A percentile compares a stretch with the other conserved stretches of the same genome.
phyloP scores from a whole-genome alignment of 2,113 vertebrate species.

The Willisornis vidua region DNA sequence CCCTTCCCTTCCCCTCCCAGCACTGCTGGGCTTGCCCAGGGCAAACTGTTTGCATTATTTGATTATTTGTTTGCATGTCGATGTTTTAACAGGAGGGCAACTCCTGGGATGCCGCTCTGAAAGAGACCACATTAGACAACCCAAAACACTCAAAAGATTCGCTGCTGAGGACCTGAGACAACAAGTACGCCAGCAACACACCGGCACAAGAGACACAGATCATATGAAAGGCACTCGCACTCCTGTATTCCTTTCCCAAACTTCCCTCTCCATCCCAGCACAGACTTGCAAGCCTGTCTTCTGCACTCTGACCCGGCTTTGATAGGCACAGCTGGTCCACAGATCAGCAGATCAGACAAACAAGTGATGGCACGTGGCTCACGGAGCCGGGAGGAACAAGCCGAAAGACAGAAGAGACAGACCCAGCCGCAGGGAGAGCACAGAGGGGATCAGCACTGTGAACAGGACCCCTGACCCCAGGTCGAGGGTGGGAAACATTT shows the following conservation, averaged over 20 bases:
- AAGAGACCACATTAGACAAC: background rate
- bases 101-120: background rate
- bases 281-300: background rate
- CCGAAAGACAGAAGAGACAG: background rate
- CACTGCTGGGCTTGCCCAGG: background rate
- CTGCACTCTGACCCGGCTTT: background rate
- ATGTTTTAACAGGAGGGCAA: background rate
- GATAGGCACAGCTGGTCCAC: background rate
- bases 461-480: background rate
- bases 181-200: rapidly evolving
- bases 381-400: background rate
- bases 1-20: background rate
- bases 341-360: background rate
- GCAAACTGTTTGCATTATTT: background rate
- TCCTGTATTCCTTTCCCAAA: background rate
- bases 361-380: background rate
- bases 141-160: rapidly evolving
- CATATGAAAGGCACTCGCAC: background rate
- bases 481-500: background rate
- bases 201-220: background rate
- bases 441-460: background rate
- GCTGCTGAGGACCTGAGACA: background rate
- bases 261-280: background rate
- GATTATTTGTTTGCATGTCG: background rate
- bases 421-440: background rate